Percentiles rank a stretch among this genome's conserved stretches.
Evolutionary conservation across 23 tunicate species (phyloP).

Genomic region (Ascidia mentula): DNA sequence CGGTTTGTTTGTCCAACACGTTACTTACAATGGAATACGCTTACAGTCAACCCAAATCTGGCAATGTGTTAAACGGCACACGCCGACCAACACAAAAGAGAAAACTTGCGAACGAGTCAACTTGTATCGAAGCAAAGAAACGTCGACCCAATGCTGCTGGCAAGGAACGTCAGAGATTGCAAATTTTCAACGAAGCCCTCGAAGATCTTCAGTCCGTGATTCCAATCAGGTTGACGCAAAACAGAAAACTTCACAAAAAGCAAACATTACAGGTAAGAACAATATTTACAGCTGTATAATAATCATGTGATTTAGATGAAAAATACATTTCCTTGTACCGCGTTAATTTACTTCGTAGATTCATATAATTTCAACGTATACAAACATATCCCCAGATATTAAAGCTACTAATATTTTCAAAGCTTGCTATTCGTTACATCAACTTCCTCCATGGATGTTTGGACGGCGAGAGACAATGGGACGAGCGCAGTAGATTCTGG

Average conservation of each 20-base stretch:
- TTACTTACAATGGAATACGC: neutral
- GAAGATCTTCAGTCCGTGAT: slow-evolving; percentile 37
- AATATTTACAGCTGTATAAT: too few species aligned
- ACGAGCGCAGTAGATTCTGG: slow-evolving; percentile 12
- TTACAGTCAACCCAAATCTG: neutral
- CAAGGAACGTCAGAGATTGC: slow-evolving; percentile 24
- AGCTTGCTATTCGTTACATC: slow-evolving; percentile 22
- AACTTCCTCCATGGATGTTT: slow-evolving; percentile 9
- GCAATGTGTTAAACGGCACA: neutral
- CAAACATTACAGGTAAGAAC: slow-evolving; percentile 56
- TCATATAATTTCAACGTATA: too few species aligned
- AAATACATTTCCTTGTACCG: too few species aligned
- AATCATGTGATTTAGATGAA: too few species aligned
- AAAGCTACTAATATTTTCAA: too few species aligned
- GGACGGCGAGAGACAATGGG: neutral
- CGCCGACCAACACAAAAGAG: neutral
- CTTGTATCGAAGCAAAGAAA: neutral
- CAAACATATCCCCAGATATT: too few species aligned
- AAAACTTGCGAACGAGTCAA: neutral
- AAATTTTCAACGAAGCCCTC: slow-evolving; percentile 46
- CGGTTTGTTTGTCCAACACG: too few species aligned
- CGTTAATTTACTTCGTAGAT: too few species aligned
- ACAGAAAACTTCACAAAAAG: slow-evolving; percentile 43
- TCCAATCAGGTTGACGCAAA: slow-evolving; percentile 39
- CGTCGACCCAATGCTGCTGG: slow-evolving; percentile 32